phyloP scores from a whole-genome alignment of 2,113 vertebrate genomes.

The Platichthys flesus region DNA sequence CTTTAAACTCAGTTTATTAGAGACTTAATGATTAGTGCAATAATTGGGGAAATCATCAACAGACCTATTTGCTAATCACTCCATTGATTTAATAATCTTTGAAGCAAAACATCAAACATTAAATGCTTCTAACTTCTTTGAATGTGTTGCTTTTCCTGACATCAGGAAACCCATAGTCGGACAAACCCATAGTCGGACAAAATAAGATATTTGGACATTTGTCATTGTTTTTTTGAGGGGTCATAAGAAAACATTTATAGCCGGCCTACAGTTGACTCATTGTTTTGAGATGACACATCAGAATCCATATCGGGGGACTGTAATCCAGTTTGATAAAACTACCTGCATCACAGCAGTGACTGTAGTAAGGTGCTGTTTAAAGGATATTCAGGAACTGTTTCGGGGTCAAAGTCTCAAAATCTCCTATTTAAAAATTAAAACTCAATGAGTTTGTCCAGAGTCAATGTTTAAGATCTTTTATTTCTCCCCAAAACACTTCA shows the following conservation, averaged over 20 bases:
- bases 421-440: not conserved
- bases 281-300: not conserved
- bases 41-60: not conserved
- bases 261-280: not conserved
- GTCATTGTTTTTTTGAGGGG: no score
- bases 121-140: no score
- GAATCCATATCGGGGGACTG: not conserved
- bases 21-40: not conserved
- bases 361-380: not conserved
- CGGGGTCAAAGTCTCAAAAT: not conserved
- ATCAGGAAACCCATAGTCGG: no score
- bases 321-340: not conserved
- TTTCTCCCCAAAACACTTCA: not conserved
- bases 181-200: no score
- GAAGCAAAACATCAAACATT: no score
- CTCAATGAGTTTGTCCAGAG: not conserved
- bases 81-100: no score
- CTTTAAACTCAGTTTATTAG: not conserved
- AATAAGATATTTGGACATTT: no score
- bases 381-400: not conserved
- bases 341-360: not conserved
- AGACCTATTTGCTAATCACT: no score
- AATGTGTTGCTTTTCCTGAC: no score
- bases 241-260: not conserved
- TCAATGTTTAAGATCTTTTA: not conserved